Base-by-base conservation (phyloP, 2,797 vertebrate genomes). In the Xenops minutus region DNA sequence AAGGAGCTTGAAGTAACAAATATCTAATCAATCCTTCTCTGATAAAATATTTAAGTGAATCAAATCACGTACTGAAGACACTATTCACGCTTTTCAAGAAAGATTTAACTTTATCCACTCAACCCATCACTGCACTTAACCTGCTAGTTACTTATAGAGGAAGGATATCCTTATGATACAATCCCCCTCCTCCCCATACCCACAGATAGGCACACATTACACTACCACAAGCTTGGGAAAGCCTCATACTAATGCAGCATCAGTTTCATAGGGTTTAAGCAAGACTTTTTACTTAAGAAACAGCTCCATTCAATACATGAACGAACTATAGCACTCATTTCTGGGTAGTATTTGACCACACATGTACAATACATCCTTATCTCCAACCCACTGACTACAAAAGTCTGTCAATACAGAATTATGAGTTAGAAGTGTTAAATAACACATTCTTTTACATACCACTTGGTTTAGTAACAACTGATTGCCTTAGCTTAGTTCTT, bases 81-180 rank as follows among this genome's bases (percentile, higher is more conserved):
- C 13, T 36, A 46, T 9, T 48, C 29, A 48, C 12, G 22, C 14
- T 72, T 80, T 78, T 24, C 11, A 39, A 58, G 43, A 52, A 72
- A 10, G 15, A 6, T 68, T 52, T 34, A 87, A 69, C 18, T 80
- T 80, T 9, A 64, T 30, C 37, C n/a, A n/a, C 14, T 21, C 43
- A 62, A 13, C 15, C 39, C n/a, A 78, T 3, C 8, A 29, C 37
- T 6, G 14, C 34, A 46, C 3, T 37, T 27, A 29, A 29, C 7
- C 37, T 62, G 32, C 19, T 39, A 23, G n/a, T 12, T 63, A n/a
- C 61, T 67, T 51, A 24, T 0, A 55, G 9, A 76, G 36, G 27
- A 77, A 54, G 21, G 27, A 30, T 4, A 52, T 1, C 11, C 39
- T 41, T 27, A 27, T 0, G 0, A 29, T 7, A 62, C 23, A 51